phyloP scores from a whole-genome alignment of 2,888 invertebrate genomes.

The Tubulanus polymorphus region DNA sequence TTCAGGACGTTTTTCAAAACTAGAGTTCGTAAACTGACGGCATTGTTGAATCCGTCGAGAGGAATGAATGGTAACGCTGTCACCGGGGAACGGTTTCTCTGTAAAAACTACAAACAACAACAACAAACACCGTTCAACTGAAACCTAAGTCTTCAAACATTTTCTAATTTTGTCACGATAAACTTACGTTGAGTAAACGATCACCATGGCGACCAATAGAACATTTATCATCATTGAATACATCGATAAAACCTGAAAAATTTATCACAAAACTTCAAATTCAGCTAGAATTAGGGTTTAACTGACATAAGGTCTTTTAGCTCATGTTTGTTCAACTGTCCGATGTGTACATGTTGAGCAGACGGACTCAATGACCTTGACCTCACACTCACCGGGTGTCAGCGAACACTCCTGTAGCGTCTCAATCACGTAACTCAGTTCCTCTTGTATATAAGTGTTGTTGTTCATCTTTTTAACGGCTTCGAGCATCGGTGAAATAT shows the following conservation, averaged over 20 bases:
- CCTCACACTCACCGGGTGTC: slow-evolving; percentile 36
- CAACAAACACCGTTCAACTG: neutral
- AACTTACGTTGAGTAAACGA: slow-evolving; percentile 40
- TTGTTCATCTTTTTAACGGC: slow-evolving; percentile 35
- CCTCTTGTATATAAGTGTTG: slow-evolving; percentile 37
- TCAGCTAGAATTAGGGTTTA: neutral
- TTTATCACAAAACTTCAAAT: slow-evolving; percentile 7
- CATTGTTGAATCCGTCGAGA: slow-evolving; percentile 48
- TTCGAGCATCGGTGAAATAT: slow-evolving; percentile 40
- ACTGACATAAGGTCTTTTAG: too few relatives aligned
- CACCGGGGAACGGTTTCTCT: slow-evolving; percentile 44
- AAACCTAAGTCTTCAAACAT: neutral
- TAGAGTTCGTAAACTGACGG: slow-evolving; percentile 39
- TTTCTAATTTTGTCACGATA: neutral
- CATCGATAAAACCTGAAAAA: slow-evolving; percentile 47
- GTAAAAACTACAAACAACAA: slow-evolving; percentile 36
- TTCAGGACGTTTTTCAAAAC: slow-evolving; percentile 38
- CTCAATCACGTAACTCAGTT: slow-evolving; percentile 42
- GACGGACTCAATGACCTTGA: too few relatives aligned
- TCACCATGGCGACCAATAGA: slow-evolving; percentile 42
- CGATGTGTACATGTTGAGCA: too few relatives aligned
- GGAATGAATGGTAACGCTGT: slow-evolving; percentile 38
- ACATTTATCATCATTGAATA: slow-evolving; percentile 43
- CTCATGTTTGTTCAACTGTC: too few relatives aligned
- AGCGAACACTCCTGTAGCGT: slow-evolving; percentile 48